Evolutionary conservation across 1,140 invertebrate genomes (phyloP), one percentile per base, ranked within the genome.

Genomic region (Rhagoletis zephyria): DNA sequence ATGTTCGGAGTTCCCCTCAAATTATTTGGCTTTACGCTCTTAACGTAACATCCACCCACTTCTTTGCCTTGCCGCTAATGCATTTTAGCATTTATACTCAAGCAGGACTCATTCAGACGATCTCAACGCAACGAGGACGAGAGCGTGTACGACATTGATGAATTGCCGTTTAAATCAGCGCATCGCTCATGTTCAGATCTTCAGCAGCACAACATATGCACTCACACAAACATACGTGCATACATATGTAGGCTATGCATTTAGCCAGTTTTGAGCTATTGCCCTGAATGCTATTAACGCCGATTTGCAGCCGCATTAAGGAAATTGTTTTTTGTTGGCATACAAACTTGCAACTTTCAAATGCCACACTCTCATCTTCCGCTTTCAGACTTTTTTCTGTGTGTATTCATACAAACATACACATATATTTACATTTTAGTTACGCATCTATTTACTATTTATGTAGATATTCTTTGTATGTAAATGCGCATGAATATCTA

Each of bases 121-220:
- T 6, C n/a, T 14, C 45, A 30, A 30, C 30, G 30, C 30, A 30
- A 30, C 30, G 30, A 30, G 30, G 42, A 40, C 70, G 74, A 51
- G 74, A 48, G 19, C 56, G 45, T 81, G 74, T 81, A 30, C 90
- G 91, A 91, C 91, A 91, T 90, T 91, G 91, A 91, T 91, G 91
- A 91, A 91, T 91, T 91, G 90, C 90, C 90, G 91, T 91, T 91
- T 91, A 91, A 91, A 91, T 91, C 91, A 90, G 91, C 91, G 91
- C 90, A 91, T 91, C 91, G 89, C 87, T 91, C 91, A 91, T 91
- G 91, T 91, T 91, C 91, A 30, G 30, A 0, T 87, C 89, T 87
- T 90, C 51, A 56, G 74, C 61, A 77, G 64, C 56, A 51, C 56
- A 30, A 48, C 30, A 60, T 19, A 45, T 14, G 42, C 40, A 74